Evolutionary conservation across 1,140 invertebrate genomes (phyloP).

Genomic region (Adoxophyes honmai): DNA sequence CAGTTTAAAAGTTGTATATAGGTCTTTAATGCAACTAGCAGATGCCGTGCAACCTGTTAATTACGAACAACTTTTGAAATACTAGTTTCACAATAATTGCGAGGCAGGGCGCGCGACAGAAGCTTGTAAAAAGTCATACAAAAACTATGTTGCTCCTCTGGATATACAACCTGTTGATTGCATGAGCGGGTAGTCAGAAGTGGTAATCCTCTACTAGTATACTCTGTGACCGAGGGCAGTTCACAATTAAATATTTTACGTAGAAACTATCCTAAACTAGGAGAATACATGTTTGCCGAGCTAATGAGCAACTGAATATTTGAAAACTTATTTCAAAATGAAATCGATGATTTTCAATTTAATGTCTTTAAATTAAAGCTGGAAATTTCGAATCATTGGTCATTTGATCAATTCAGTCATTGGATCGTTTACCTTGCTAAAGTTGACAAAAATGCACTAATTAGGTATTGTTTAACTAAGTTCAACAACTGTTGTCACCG

Average conservation of each 20-base stretch:
- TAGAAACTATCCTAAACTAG: not conserved
- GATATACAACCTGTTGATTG: conserved; percentile 42
- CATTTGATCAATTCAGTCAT: too few relatives aligned
- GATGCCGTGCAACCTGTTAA: conserved; percentile 49
- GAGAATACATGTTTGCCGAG: too few relatives aligned
- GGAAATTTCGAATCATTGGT: too few relatives aligned
- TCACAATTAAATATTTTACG: too few relatives aligned
- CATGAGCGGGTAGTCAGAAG: conserved; percentile 19
- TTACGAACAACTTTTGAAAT: conserved; percentile 51
- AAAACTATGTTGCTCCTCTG: conserved; percentile 32
- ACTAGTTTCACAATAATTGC: conserved; percentile 55
- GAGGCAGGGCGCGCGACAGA: conserved; percentile 44
- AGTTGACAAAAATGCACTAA: too few relatives aligned
- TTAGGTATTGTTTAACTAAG: too few relatives aligned
- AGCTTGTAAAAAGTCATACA: conserved; percentile 39
- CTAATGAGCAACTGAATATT: too few relatives aligned
- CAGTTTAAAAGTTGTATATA: not conserved
- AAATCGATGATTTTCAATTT: too few relatives aligned
- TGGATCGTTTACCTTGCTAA: too few relatives aligned
- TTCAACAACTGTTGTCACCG: too few relatives aligned
- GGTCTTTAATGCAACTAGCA: conserved; percentile 23
- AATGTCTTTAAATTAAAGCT: too few relatives aligned
- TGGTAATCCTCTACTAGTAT: conserved; percentile 8
- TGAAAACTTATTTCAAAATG: too few relatives aligned
- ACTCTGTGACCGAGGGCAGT: conserved; percentile 13